A percentile compares a stretch with the other conserved stretches of the same genome.
Evolutionary conservation across 2,888 invertebrate species (phyloP).

Genomic region (Metacarcinus magister): DNA sequence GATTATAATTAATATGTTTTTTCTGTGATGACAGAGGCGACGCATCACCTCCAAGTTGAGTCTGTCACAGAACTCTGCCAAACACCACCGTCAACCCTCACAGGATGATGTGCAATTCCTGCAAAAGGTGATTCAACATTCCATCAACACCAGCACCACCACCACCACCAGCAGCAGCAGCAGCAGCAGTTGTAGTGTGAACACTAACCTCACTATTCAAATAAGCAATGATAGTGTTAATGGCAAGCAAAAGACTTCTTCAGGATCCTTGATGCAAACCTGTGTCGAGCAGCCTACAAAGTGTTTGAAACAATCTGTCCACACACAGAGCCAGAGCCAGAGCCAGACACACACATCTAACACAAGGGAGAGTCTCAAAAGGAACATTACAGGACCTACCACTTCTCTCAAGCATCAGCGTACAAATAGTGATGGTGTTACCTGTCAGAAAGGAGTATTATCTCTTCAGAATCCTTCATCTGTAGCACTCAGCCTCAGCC

Average conservation of each 20-base stretch:
- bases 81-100: not conserved
- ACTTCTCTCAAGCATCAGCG: not conserved
- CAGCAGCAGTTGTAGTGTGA: not conserved
- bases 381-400: not conserved
- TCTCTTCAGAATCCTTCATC: not conserved
- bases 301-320: not conserved
- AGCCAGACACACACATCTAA: no score
- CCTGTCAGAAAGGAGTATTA: not conserved
- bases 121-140: not conserved
- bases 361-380: not conserved
- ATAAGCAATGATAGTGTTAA: not conserved
- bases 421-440: not conserved
- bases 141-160: not conserved
- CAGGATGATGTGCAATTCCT: not conserved
- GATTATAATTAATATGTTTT: not conserved
- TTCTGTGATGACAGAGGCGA: not conserved
- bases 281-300: not conserved
- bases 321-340: not conserved
- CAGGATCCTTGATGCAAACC: not conserved
- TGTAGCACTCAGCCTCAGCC: not conserved
- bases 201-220: no score
- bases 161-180: not conserved
- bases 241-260: not conserved
- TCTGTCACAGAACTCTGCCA: not conserved
- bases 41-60: not conserved